Conservation (phyloP, 2,113 vertebrate species). For the Engraulis encrasicolus region DNA sequence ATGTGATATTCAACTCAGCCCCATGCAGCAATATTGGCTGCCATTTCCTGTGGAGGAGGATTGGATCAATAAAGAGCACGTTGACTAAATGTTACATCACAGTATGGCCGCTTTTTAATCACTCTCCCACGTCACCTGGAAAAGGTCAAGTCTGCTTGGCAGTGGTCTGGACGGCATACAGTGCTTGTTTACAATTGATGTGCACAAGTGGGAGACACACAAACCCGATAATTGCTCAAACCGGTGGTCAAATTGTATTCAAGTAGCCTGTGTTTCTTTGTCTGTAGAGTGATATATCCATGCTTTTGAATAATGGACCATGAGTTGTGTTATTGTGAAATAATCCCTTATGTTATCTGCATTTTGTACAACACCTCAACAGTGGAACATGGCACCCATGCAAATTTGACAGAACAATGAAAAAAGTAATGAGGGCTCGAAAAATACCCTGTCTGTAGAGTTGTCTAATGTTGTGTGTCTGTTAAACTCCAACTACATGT, state of each 20-base stretch:
- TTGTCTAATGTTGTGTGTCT: not conserved
- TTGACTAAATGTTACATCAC: conserved; percentile 74
- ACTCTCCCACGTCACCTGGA: conserved; percentile 63
- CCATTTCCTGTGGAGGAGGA: conserved; percentile 59
- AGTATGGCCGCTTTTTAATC: conserved; percentile 66
- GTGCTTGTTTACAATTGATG: not conserved
- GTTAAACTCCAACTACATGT: not conserved
- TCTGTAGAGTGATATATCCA: not conserved
- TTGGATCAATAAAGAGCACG: conserved; percentile 64
- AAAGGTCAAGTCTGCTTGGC: conserved; percentile 68
- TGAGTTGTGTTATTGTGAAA: no score
- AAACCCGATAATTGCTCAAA: not conserved
- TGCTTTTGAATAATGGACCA: not conserved
- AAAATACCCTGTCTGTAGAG: no score
- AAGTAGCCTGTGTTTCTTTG: not conserved
- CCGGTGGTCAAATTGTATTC: not conserved
- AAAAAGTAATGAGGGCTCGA: not conserved
- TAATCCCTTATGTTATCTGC: no score
- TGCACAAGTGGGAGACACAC: not conserved
- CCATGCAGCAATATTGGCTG: conserved; percentile 38
- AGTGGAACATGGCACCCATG: no score
- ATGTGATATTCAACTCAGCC: conserved; percentile 29
- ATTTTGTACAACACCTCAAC: no score
- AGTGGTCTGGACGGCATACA: conserved; percentile 48
- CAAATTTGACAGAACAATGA: not conserved